These are phyloP conservation scores for Pseudolaguvia tuberculata DNA, from an alignment of 2,113 vertebrate species.

Conservation along the genomic window DNA sequence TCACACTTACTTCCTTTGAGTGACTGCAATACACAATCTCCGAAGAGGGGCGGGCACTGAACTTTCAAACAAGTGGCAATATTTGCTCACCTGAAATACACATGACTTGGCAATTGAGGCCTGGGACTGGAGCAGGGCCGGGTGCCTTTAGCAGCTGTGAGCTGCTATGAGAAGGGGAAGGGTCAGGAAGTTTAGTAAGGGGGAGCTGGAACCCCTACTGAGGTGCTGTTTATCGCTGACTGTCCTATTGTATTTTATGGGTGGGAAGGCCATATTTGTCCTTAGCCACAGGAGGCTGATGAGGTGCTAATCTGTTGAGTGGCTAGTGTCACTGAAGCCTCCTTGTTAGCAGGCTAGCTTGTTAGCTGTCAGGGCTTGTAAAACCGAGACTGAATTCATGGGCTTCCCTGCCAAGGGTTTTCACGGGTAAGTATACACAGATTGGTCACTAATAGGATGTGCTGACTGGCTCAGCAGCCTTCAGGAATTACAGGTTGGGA, in stretches of 20 bases:
- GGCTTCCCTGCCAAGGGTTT: conserved; percentile 61
- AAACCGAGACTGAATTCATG: conserved; percentile 67
- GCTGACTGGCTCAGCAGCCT: conserved; percentile 53
- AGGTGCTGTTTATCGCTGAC: conserved; percentile 78
- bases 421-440: conserved; percentile 75
- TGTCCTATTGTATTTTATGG: conserved; percentile 74
- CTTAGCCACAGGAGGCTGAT: conserved; percentile 81
- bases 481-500: conserved; percentile 58
- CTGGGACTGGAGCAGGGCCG: conserved; percentile 45
- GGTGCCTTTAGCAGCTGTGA: conserved; percentile 69
- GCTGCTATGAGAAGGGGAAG: conserved; percentile 59
- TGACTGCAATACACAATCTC: conserved; percentile 74
- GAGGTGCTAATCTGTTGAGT: conserved; percentile 83
- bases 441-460: conserved; percentile 65
- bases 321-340: conserved; percentile 62
- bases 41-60: conserved; percentile 66
- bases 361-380: conserved; percentile 67
- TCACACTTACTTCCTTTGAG: conserved; percentile 65
- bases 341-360: conserved; percentile 65
- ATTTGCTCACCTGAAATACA: conserved; percentile 89
- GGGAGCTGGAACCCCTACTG: conserved; percentile 53
- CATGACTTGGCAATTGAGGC: conserved; percentile 62
- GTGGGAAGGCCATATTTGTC: conserved; percentile 79
- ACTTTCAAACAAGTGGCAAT: conserved; percentile 79
- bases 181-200: conserved; percentile 75